Conservation (phyloP, 2,797 vertebrate species). For the Galaxias olidus region DNA sequence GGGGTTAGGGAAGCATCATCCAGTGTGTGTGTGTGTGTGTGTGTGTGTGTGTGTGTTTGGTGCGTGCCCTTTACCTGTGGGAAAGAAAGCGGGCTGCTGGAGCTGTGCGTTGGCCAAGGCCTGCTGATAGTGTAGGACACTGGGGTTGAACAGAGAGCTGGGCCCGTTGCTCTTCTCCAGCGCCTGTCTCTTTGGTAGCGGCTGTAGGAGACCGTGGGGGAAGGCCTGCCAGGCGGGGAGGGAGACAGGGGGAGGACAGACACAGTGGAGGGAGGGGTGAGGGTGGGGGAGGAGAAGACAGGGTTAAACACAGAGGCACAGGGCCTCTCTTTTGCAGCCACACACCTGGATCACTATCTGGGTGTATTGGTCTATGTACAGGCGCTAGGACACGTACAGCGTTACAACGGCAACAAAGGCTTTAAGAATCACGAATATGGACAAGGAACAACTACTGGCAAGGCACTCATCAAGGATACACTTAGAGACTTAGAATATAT, state of each 20-base stretch:
- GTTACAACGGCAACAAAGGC: constrained; percentile 56
- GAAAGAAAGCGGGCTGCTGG: constrained; percentile 91
- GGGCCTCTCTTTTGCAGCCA: background rate
- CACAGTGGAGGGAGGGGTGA: background rate
- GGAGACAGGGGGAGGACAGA: constrained; percentile 7
- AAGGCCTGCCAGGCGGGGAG: constrained; percentile 82
- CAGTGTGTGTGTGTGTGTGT: constrained; percentile 8
- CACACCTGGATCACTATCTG: background rate
- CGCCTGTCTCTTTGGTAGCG: constrained; percentile 98
- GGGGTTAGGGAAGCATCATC: constrained; percentile 19
- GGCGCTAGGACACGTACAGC: constrained; percentile 58
- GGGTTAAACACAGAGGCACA: constrained; percentile 41
- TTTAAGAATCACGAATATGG: constrained; percentile 59
- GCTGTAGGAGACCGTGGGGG: constrained; percentile 93
- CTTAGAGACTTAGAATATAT: constrained; percentile 30
- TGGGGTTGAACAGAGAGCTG: constrained; percentile 91
- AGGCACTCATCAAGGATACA: constrained; percentile 57
- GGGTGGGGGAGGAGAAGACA: constrained; percentile 33
- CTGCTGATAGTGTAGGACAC: constrained; percentile 98
- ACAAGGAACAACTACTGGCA: constrained; percentile 61
- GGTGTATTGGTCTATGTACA: constrained; percentile 38
- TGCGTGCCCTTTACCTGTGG: constrained; percentile 79
- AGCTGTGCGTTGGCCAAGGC: constrained; percentile 92
- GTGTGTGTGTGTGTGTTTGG: background rate
- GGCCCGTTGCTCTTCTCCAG: constrained; percentile 95